These are phyloP conservation scores for Polypedilum vanderplanki DNA, from an alignment of 1,140 invertebrate genomes.

Conservation along the genomic window DNA sequence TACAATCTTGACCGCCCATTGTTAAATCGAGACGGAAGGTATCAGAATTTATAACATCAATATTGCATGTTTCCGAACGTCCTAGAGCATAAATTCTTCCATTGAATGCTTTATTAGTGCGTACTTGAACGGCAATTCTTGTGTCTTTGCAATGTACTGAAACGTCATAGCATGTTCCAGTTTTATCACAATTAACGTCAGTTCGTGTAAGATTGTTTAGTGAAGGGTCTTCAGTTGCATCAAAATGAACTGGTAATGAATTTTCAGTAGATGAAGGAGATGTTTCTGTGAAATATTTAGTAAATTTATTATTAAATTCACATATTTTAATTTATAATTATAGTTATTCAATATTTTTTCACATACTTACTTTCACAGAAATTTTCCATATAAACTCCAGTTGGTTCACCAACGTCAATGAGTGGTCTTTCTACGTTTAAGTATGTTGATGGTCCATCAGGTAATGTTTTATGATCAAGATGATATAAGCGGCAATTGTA, in stretches of 20 bases:
- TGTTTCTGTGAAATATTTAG: slow-evolving; percentile 18
- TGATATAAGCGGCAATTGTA: slow-evolving; percentile 91
- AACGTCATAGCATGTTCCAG: slow-evolving; percentile 91
- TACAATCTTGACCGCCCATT: slow-evolving; percentile 89
- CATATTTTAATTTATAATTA: no score
- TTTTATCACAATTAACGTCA: slow-evolving; percentile 86
- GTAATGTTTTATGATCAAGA: slow-evolving; percentile 83
- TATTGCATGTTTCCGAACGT: slow-evolving; percentile 89
- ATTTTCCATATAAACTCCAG: slow-evolving; percentile 85
- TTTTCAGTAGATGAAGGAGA: slow-evolving; percentile 47
- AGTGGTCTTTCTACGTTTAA: slow-evolving; percentile 79
- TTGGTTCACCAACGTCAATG: slow-evolving; percentile 81
- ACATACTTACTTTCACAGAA: slow-evolving; percentile 59
- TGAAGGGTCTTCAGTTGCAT: slow-evolving; percentile 61
- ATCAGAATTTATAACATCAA: slow-evolving; percentile 86
- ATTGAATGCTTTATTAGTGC: slow-evolving; percentile 89
- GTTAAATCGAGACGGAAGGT: slow-evolving; percentile 85
- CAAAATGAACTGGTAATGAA: slow-evolving; percentile 60
- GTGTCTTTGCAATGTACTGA: slow-evolving; percentile 92
- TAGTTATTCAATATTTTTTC: no score
- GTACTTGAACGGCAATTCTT: slow-evolving; percentile 82
- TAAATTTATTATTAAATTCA: background rate
- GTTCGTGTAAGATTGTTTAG: slow-evolving; percentile 64
- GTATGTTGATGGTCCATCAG: slow-evolving; percentile 84
- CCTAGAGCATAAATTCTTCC: slow-evolving; percentile 89